phyloP scores from a whole-genome alignment of 2,797 vertebrate species.

The Halcyon leucocephala region DNA sequence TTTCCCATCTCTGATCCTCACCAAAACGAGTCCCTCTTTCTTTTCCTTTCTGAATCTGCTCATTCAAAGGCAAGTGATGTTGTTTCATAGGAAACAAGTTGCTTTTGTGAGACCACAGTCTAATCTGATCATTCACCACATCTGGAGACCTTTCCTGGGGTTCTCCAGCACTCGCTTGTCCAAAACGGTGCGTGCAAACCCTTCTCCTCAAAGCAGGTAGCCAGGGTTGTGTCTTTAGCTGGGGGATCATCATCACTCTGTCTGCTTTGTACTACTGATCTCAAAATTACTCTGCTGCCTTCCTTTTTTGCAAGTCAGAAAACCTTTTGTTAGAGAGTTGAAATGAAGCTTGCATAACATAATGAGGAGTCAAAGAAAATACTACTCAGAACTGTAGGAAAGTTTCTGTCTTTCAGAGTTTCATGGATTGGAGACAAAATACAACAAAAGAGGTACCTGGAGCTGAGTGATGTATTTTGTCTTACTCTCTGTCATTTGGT shows the following conservation, averaged over 20 bases:
- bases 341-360: background rate
- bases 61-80: background rate
- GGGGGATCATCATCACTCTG: background rate
- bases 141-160: background rate
- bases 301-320: background rate
- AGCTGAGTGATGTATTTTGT: background rate
- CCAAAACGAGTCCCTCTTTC: background rate
- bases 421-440: background rate
- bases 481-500: background rate
- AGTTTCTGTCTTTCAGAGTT: background rate
- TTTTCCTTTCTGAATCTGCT: background rate
- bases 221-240: background rate
- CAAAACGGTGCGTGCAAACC: rapidly evolving
- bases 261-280: background rate
- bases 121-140: background rate
- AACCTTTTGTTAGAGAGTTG: background rate
- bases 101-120: background rate
- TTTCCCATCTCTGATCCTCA: background rate
- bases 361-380: background rate
- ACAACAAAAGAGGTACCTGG: rapidly evolving
- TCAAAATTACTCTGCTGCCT: background rate
- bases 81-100: background rate
- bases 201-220: background rate
- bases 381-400: background rate
- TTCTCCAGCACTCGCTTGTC: background rate